Evolutionary conservation across 1,140 invertebrate genomes (phyloP), one percentile per base, ranked within the genome.

Genomic region (Orchesella cincta): DNA sequence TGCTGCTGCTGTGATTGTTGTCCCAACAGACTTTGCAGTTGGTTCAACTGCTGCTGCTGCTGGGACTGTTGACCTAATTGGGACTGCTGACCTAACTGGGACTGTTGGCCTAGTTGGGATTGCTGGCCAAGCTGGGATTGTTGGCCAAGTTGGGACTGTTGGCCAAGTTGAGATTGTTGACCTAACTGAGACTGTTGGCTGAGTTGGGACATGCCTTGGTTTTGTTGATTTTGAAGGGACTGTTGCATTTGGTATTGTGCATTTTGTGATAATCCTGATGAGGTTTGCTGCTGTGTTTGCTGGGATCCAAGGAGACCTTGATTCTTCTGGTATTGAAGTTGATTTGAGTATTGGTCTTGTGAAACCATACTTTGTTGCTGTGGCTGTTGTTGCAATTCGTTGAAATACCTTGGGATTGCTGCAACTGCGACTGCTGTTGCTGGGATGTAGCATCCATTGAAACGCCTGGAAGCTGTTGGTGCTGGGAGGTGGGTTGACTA

Each of bases 371-470:
- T 34, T 36, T 54, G 73, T 33, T 79, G 75, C 23, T 81, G 81
- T 34, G 78, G 76, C 33, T 78, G 76, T 76, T 76, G 76, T 29
- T 73, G 57, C n/a, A 77, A 36, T 81, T 76, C 36, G n/a, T n/a
- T 36, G 57, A 18, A 76, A 75, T 33, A 76, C 73, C 16, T 78
- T 75, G 67, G 36, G 73, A 31, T 70, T 73, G 70, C 8, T 8
- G 26, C 33, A 18, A 18, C 26, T 28, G 26, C 16, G 26, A 34
- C 31, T 46, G 33, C 26, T 46, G 36, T 23, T 36, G 36, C 26
- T 36, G 36, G n/a, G 70, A 36, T 14, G 14, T 39, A 14, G 72
- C 1, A 23, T 54, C 28, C 26, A 31, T 80, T n/a, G 73, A 29
- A 35, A 52, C 51, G 23, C 34, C 62, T 18, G 12, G 77, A 20